Conservation (phyloP, 30 jellyfish, hydroid and myxozoan species). For the Catostylus mosaicus region DNA sequence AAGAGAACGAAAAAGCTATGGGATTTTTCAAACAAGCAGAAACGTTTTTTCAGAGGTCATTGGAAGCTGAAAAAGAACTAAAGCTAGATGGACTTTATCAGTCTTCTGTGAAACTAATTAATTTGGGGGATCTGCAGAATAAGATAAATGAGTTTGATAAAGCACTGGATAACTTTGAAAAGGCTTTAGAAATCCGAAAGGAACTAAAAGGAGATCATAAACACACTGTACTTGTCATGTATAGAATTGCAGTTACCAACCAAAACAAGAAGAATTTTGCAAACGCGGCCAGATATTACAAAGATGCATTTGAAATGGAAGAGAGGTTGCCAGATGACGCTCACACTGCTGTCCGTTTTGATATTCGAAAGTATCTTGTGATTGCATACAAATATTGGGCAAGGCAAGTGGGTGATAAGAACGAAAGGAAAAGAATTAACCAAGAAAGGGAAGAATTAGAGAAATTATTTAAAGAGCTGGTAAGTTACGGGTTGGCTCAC, state of each 20-base stretch:
- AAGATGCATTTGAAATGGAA: constrained; percentile 69
- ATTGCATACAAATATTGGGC: not conserved
- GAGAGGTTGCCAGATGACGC: constrained; percentile 41
- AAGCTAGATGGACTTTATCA: constrained; percentile 46
- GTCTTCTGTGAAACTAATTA: constrained; percentile 36
- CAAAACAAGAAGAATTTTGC: not conserved
- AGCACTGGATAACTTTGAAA: constrained; percentile 10
- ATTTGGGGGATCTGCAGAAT: constrained; percentile 40
- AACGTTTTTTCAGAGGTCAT: not conserved
- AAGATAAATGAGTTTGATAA: not conserved
- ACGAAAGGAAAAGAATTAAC: not conserved
- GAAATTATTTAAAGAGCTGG: not conserved
- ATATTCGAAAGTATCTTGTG: constrained; percentile 18
- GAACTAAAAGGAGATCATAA: constrained; percentile 48
- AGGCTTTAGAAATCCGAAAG: constrained; percentile 40
- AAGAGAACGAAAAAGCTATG: not conserved
- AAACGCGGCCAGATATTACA: constrained; percentile 50
- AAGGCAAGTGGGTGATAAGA: not conserved
- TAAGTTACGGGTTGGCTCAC: no score
- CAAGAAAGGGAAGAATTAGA: not conserved
- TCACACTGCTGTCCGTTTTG: constrained; percentile 34
- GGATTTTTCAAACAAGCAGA: constrained; percentile 27
- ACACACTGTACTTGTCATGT: constrained; percentile 46
- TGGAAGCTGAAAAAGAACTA: constrained; percentile 38
- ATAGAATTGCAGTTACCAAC: constrained; percentile 22